Evolutionary conservation across 2,113 vertebrate species (phyloP), one percentile per base, ranked within the genome.

Genomic region (Tetraodon nigroviridis): DNA sequence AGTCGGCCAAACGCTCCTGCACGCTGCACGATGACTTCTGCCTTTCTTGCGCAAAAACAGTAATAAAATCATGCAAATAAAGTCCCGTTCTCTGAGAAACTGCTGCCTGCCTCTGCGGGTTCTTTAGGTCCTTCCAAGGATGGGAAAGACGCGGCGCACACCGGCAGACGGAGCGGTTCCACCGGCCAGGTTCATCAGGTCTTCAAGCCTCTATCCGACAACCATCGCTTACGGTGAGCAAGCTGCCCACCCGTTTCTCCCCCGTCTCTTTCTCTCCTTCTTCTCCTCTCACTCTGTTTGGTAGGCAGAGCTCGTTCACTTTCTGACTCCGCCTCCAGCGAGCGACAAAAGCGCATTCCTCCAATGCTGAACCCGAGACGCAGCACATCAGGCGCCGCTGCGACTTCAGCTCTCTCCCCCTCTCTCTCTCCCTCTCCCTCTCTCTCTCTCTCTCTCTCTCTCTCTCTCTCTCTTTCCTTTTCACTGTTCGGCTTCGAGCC

Each of bases 261-360:
- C 51, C 73, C 61, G 56, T 65, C 79, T 70, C 78, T 63, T 67
- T 64, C 74, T 75, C 80, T 78, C 71, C 67, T 73, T 67, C 65
- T 78, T 75, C 67, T 76, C 69, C 52, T 51, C 73, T 76, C 71
- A 67, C 71, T 71, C 70, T 84, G 80, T 80, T 89, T 87, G 78
- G 82, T 82, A 89, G 83, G 82, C 89, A 86, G 79, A 67, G 12
- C 86, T 88, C 87, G 81, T 86, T 75, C 85, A 75, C 76, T 82
- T 75, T 64, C 64, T 83, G 64, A 78, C 89, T 82, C 88, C 89
- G 44, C 88, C 90, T 80, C 79, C 84, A 21, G 65, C 71, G 54
- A 59, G 69, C 79, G 83, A 87, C 84, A 84, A 80, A 83, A 78
- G 80, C 84, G 80, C 86, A 84, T 86, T 88, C 84, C 83, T 81